These are phyloP conservation scores for Phanerotoma sp. DNA, from an alignment of 2,888 invertebrate genomes.

Conservation along the genomic window DNA sequence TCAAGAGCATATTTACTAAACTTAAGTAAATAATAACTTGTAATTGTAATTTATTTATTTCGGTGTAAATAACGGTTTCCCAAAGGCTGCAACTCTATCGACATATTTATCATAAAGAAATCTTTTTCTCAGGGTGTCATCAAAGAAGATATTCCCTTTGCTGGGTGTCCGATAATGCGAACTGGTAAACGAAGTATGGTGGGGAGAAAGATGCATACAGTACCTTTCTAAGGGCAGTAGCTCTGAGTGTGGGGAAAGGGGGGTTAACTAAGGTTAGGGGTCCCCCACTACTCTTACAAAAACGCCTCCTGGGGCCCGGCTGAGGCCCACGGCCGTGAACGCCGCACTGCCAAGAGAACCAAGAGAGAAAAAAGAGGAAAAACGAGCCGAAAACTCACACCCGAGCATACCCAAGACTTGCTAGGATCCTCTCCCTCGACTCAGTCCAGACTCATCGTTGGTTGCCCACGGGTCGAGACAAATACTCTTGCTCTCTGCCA, in stretches of 20 bases:
- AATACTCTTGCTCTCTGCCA: constrained; percentile 23
- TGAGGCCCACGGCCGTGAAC: constrained; percentile 47
- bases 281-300: constrained; percentile 32
- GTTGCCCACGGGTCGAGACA: constrained; percentile 48
- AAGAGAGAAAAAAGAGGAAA: constrained; percentile 46
- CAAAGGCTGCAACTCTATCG: too few species aligned
- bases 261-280: constrained; percentile 51
- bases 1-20: too few species aligned
- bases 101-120: too few species aligned
- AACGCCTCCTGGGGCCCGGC: constrained; percentile 51
- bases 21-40: too few species aligned
- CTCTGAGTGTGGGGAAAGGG: constrained; percentile 43
- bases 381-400: constrained; percentile 54
- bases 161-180: neutral
- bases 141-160: neutral
- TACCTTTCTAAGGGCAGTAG: constrained; percentile 28
- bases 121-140: too few species aligned
- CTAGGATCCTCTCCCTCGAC: constrained; percentile 48
- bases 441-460: constrained; percentile 57
- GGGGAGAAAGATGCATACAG: constrained; percentile 3
- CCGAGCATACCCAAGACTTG: constrained; percentile 48
- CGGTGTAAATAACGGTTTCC: too few species aligned
- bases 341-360: constrained; percentile 44
- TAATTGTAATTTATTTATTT: too few species aligned
- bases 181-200: neutral